phyloP scores from a whole-genome alignment of 2,888 invertebrate genomes.

The Nipponacmea schrenckii region DNA sequence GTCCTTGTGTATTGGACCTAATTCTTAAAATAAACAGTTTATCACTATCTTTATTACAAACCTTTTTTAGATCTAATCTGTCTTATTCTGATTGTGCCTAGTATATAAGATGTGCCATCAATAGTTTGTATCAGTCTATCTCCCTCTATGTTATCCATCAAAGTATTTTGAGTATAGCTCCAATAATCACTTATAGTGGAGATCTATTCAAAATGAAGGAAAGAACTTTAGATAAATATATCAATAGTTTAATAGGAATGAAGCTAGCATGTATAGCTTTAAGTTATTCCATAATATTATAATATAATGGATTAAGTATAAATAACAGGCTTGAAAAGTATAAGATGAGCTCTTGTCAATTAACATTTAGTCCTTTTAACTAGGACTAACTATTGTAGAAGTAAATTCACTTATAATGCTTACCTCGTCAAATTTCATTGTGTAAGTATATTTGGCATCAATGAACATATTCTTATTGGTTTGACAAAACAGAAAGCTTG shows the following conservation, averaged over 20 bases:
- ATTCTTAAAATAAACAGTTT: too few relatives aligned
- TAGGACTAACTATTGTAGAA: background rate
- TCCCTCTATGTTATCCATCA: conserved; percentile 18
- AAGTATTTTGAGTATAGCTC: conserved; percentile 36
- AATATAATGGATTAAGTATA: background rate
- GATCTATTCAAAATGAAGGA: conserved; percentile 33
- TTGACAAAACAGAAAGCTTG: conserved; percentile 32
- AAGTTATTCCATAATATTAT: background rate
- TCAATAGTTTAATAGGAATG: too few relatives aligned
- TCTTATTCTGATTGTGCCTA: conserved; percentile 43
- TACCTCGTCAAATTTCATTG: background rate
- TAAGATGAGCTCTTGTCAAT: background rate
- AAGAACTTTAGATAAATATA: too few relatives aligned
- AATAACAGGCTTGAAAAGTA: background rate
- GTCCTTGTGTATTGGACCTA: too few relatives aligned
- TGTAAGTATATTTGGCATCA: background rate
- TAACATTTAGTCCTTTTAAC: background rate
- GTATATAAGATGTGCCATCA: conserved; percentile 33
- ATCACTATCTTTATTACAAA: too few relatives aligned
- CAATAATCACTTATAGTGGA: conserved; percentile 36
- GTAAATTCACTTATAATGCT: too few relatives aligned
- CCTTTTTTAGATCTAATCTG: conserved; percentile 41
- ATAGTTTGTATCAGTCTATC: conserved; percentile 33
- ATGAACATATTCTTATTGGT: conserved; percentile 37
- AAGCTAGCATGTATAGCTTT: too few relatives aligned